phyloP scores from a whole-genome alignment of 2,113 vertebrate species.

The Octodon degus region DNA sequence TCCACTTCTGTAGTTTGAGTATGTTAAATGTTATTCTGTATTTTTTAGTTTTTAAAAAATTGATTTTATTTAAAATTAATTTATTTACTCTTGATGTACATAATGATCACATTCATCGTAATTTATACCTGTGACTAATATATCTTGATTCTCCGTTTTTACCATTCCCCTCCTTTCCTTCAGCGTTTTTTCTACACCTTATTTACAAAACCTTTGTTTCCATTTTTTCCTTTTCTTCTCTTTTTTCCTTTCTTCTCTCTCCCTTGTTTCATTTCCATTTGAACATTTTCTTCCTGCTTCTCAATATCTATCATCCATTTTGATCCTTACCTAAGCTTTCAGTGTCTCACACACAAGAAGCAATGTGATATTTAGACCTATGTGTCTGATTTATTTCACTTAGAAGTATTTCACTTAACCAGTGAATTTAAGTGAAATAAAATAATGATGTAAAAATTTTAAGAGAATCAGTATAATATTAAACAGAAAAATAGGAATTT shows the following conservation, averaged over 20 bases:
- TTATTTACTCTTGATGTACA: too few relatives aligned
- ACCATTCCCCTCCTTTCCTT: not conserved
- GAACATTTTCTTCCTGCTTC: not conserved
- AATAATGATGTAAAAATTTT: not conserved
- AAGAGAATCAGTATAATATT: slow-evolving; percentile 6
- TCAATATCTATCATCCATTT: not conserved
- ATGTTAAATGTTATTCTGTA: slow-evolving; percentile 34
- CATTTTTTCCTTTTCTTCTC: not conserved
- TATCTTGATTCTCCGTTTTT: not conserved
- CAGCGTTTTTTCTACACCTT: not conserved
- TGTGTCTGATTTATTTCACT: not conserved
- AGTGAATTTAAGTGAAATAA: slow-evolving; percentile 16
- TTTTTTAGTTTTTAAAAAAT: not conserved
- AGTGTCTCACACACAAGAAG: too few relatives aligned
- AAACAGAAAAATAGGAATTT: not conserved
- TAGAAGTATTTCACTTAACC: not conserved
- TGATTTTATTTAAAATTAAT: not conserved
- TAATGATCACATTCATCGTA: not conserved
- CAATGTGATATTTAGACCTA: not conserved
- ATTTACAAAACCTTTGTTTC: not conserved
- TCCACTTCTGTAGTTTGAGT: not conserved
- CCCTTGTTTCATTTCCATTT: not conserved
- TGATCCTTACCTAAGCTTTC: not conserved
- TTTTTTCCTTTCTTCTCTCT: not conserved
- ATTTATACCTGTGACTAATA: not conserved